phyloP scores from a whole-genome alignment of 1,140 invertebrate genomes.

The Atopsyche davidsoni region DNA sequence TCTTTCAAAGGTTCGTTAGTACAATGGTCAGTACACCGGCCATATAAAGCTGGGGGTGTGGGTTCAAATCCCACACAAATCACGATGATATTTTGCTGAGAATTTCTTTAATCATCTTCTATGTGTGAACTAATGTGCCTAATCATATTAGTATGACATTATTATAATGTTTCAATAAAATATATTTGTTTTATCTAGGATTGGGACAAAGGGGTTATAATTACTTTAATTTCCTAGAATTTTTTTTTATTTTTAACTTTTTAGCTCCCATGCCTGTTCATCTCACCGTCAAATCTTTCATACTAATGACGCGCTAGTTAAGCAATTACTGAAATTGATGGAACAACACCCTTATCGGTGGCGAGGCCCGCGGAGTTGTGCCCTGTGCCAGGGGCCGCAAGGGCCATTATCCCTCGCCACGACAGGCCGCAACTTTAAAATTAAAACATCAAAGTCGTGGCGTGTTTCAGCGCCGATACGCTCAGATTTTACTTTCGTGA shows the following conservation, averaged over 20 bases:
- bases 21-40: too few species aligned
- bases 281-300: neutral
- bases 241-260: neutral
- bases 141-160: too few species aligned
- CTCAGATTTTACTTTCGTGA: neutral
- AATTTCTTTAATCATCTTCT: too few species aligned
- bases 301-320: constrained; percentile 28
- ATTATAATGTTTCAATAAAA: too few species aligned
- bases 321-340: constrained; percentile 29
- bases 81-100: too few species aligned
- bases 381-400: neutral
- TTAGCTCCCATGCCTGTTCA: constrained; percentile 1
- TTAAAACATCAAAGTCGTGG: constrained; percentile 2
- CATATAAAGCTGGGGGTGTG: too few species aligned
- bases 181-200: too few species aligned
- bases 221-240: neutral
- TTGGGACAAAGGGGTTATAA: too few species aligned
- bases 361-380: constrained; percentile 4
- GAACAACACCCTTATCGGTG: constrained; percentile 15
- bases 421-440: constrained; percentile 1
- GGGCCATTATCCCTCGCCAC: neutral
- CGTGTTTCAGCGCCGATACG: constrained; percentile 1
- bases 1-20: too few species aligned
- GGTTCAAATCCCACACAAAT: too few species aligned
- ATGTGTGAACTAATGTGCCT: too few species aligned